phyloP scores from a whole-genome alignment of 2,888 invertebrate species.

The Beris morrisii region DNA sequence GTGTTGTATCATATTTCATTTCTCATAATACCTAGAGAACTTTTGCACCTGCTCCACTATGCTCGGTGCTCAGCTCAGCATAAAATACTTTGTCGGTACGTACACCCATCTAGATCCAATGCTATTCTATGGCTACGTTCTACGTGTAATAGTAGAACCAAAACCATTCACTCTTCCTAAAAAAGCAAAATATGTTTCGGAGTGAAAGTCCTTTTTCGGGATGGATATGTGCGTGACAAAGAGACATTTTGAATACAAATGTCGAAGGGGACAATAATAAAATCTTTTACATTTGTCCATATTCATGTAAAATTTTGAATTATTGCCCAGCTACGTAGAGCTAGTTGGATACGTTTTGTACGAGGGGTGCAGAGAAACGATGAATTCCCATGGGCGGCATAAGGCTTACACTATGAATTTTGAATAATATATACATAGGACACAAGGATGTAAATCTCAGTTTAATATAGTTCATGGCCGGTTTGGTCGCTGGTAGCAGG shows the following conservation, averaged over 20 bases:
- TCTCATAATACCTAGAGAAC: conserved; percentile 28
- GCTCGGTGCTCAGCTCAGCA: too few relatives aligned
- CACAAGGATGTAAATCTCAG: conserved; percentile 14
- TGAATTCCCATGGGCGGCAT: conserved; percentile 18
- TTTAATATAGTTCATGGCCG: conserved; percentile 24
- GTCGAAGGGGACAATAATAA: conserved; percentile 28
- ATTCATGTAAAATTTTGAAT: conserved; percentile 19
- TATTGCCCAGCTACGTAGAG: too few relatives aligned
- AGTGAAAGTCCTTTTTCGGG: too few relatives aligned
- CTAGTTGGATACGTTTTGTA: too few relatives aligned
- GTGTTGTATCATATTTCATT: conserved; percentile 30
- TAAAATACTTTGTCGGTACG: too few relatives aligned
- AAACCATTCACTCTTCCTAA: too few relatives aligned
- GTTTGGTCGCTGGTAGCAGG: too few relatives aligned
- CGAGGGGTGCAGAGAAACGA: too few relatives aligned
- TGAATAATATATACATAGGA: conserved; percentile 14
- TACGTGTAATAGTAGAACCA: too few relatives aligned
- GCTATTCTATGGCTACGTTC: too few relatives aligned
- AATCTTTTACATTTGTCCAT: conserved; percentile 29
- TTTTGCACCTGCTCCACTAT: conserved; percentile 14
- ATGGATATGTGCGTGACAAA: conserved; percentile 17
- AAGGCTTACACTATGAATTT: conserved; percentile 30
- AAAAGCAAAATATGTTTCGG: too few relatives aligned
- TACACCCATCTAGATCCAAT: too few relatives aligned
- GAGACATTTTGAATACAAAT: conserved; percentile 23